Percentiles rank a stretch among this genome's conserved stretches.
Evolutionary conservation across 2,888 invertebrate genomes (phyloP).

Genomic region (Brachyptera putata): DNA sequence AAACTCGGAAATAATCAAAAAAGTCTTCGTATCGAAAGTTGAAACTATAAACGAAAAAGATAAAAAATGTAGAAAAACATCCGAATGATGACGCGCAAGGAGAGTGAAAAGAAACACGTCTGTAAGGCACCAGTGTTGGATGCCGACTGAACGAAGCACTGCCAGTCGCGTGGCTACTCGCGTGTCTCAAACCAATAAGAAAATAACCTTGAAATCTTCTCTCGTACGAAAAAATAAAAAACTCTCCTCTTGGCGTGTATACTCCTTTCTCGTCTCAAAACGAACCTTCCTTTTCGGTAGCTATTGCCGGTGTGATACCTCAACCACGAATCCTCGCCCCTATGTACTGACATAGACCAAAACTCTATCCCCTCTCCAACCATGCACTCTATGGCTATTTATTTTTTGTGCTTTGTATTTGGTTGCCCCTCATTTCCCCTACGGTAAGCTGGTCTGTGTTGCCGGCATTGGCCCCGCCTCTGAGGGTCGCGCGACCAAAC

Average conservation of each 20-base stretch:
- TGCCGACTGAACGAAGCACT: conserved; percentile 18
- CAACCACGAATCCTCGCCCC: background rate
- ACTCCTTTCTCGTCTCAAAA: no score
- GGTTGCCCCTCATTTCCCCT: conserved; percentile 48
- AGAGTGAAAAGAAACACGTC: background rate
- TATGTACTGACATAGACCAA: conserved; percentile 12
- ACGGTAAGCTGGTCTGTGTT: conserved; percentile 46
- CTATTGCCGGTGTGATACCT: conserved; percentile 26
- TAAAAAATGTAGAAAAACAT: background rate
- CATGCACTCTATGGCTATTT: background rate
- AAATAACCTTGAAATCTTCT: conserved; percentile 20
- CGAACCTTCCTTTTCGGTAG: conserved; percentile 28
- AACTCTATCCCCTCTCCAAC: conserved; percentile 9
- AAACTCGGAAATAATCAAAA: background rate
- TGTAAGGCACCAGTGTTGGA: background rate
- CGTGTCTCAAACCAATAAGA: conserved; percentile 18
- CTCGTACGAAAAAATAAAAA: conserved; percentile 12
- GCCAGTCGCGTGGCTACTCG: conserved; percentile 35
- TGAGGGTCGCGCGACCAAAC: conserved; percentile 26
- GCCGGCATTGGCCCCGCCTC: conserved; percentile 30
- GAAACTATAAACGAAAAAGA: background rate
- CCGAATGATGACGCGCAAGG: background rate
- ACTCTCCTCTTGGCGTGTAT: background rate
- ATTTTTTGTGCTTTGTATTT: conserved; percentile 15
- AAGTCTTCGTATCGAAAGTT: background rate